phyloP scores from a whole-genome alignment of 2,797 vertebrate genomes.

The Danio kyathit region DNA sequence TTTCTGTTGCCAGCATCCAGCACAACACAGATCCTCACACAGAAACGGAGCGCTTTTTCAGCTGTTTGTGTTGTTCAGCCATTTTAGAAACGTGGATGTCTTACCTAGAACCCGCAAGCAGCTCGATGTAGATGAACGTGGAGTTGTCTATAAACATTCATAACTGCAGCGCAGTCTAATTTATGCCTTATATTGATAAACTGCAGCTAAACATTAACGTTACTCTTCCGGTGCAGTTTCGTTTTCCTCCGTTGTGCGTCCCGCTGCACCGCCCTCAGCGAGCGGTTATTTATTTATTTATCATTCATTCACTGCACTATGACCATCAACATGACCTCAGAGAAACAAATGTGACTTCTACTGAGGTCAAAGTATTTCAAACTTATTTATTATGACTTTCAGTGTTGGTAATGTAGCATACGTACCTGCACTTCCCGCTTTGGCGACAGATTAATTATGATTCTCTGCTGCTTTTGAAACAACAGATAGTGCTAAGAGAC shows the following conservation, averaged over 20 bases:
- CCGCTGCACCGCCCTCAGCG: not conserved
- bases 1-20: too few relatives aligned
- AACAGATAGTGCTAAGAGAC: not conserved
- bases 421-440: slow-evolving; percentile 1
- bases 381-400: not conserved
- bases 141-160: not conserved
- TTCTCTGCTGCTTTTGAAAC: not conserved
- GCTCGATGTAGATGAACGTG: not conserved
- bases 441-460: not conserved
- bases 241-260: slow-evolving; percentile 7
- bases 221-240: slow-evolving; percentile 1
- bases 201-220: not conserved
- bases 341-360: not conserved
- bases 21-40: not conserved
- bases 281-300: too few relatives aligned
- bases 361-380: not conserved
- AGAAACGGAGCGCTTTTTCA: not conserved
- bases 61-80: slow-evolving; percentile 5
- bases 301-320: too few relatives aligned
- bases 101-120: not conserved
- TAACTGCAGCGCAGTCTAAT: not conserved
- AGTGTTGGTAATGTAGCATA: not conserved
- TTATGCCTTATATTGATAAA: too few relatives aligned
- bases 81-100: not conserved
- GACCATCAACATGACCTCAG: too few relatives aligned